Evolutionary conservation across 2,113 vertebrate genomes (phyloP).

Genomic region (Chascanopsetta lugubris): DNA sequence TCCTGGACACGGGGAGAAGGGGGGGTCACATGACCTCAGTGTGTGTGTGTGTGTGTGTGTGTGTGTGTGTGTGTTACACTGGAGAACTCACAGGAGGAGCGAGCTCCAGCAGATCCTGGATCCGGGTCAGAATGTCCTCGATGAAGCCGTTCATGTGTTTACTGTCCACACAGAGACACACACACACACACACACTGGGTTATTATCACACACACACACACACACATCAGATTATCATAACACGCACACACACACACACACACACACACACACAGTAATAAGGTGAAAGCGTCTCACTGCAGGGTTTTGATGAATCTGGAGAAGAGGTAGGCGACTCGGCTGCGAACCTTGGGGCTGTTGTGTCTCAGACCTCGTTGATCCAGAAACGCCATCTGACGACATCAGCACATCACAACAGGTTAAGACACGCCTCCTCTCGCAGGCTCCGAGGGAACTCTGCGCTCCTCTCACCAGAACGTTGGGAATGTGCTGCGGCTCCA

Average conservation of each 20-base stretch:
- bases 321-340: slow-evolving; percentile 94
- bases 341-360: slow-evolving; percentile 94
- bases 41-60: background rate
- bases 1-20: slow-evolving; percentile 78
- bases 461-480: slow-evolving; percentile 85
- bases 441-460: too few species aligned
- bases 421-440: too few species aligned
- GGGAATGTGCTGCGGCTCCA: slow-evolving; percentile 97
- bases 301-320: slow-evolving; percentile 97
- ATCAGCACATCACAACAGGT: background rate
- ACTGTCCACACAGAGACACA: slow-evolving; percentile 55
- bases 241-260: slow-evolving; percentile 21
- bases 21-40: background rate
- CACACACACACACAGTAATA: slow-evolving; percentile 1
- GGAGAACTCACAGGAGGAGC: slow-evolving; percentile 89
- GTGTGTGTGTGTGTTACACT: background rate
- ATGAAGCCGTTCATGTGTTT: slow-evolving; percentile 97
- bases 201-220: too few species aligned
- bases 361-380: slow-evolving; percentile 96
- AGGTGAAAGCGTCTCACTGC: slow-evolving; percentile 85
- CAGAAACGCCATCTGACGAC: slow-evolving; percentile 94
- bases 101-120: slow-evolving; percentile 95
- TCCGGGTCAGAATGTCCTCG: slow-evolving; percentile 93
- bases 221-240: too few species aligned
- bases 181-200: too few species aligned